Percentiles rank a stretch among this genome's conserved stretches.
phyloP scores from a whole-genome alignment of 1,140 invertebrate species.

The Orussus abietinus region DNA sequence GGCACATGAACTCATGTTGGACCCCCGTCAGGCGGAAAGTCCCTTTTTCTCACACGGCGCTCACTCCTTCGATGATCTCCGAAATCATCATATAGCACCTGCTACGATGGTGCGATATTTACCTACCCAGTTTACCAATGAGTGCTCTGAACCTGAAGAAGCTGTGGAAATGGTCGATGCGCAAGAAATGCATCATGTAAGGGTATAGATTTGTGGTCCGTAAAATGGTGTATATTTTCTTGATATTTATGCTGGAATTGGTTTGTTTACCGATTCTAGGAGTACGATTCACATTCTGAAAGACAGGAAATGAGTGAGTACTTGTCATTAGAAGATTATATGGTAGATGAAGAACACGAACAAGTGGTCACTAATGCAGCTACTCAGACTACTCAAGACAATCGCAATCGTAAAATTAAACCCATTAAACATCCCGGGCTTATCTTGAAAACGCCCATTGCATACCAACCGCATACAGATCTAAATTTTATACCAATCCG shows the following conservation, averaged over 20 bases:
- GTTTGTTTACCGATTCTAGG: constrained; percentile 23
- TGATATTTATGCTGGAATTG: constrained; percentile 6
- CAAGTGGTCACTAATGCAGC: constrained; percentile 55
- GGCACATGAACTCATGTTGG: constrained; percentile 57
- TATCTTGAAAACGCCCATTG: constrained; percentile 73
- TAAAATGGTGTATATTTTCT: constrained; percentile 6
- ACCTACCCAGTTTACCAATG: constrained; percentile 40
- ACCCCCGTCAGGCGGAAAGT: constrained; percentile 54
- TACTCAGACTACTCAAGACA: constrained; percentile 56
- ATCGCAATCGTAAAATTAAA: constrained; percentile 65
- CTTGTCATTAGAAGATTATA: constrained; percentile 49
- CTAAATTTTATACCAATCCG: constrained; percentile 74
- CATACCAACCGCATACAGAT: constrained; percentile 75
- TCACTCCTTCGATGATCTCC: constrained; percentile 58
- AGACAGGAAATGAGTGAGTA: constrained; percentile 44
- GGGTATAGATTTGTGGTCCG: not conserved
- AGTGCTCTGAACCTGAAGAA: constrained; percentile 49
- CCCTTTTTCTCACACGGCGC: constrained; percentile 58
- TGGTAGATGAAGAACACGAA: constrained; percentile 46
- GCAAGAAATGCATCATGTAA: constrained; percentile 45
- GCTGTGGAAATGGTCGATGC: constrained; percentile 44
- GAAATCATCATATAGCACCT: constrained; percentile 52
- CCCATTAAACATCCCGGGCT: constrained; percentile 72
- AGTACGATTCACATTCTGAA: constrained; percentile 40
- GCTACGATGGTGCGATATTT: constrained; percentile 55